A percentile compares a stretch with the other conserved stretches of the same genome.
Conservation (phyloP, 2,888 invertebrate species). For the Epinotia nisella region DNA sequence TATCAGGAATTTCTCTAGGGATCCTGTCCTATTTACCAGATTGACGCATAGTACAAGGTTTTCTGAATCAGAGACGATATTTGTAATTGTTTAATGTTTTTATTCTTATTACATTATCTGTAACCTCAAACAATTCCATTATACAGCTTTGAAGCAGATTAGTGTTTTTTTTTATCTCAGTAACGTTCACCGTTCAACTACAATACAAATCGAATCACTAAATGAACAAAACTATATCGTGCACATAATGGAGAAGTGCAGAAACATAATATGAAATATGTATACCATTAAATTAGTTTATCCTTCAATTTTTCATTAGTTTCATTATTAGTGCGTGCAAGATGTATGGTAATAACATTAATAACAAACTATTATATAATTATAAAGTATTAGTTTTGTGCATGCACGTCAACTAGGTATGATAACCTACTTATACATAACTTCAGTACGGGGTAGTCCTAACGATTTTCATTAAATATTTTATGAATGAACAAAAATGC, state of each 20-base stretch:
- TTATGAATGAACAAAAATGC: too few relatives aligned
- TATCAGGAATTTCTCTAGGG: background rate
- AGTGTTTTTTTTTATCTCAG: background rate
- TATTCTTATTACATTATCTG: too few relatives aligned
- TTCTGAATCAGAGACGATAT: background rate
- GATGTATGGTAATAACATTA: background rate
- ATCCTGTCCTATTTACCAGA: background rate
- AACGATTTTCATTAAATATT: too few relatives aligned
- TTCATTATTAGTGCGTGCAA: background rate
- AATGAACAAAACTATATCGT: background rate
- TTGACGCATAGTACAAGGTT: background rate
- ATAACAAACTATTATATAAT: background rate
- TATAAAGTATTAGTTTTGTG: background rate
- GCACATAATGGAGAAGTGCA: constrained; percentile 2
- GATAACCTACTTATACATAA: too few relatives aligned
- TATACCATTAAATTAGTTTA: background rate
- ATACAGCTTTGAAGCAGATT: background rate
- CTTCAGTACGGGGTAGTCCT: too few relatives aligned
- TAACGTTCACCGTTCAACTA: background rate
- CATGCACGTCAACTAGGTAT: too few relatives aligned
- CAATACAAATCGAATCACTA: background rate
- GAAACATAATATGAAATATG: constrained; percentile 5
- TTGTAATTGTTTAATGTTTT: background rate
- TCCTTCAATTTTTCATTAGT: constrained; percentile 3
- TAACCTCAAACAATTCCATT: too few relatives aligned